A percentile compares a stretch with the other conserved stretches of the same genome.
phyloP scores from a whole-genome alignment of 2,888 invertebrate genomes.

The Leptodirus hochenwartii region DNA sequence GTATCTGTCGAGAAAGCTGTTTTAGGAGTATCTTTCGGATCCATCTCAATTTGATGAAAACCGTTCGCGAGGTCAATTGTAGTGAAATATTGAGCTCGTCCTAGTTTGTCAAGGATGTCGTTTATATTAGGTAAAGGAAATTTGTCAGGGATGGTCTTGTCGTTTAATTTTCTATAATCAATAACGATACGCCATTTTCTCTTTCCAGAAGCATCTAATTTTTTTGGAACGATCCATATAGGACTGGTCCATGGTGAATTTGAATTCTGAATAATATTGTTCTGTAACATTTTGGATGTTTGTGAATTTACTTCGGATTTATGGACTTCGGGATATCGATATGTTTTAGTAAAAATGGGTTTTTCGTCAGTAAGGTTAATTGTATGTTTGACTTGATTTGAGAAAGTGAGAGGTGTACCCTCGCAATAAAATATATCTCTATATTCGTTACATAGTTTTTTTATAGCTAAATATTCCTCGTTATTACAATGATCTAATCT shows the following conservation, averaged over 20 bases:
- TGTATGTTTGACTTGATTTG: slow-evolving; percentile 10
- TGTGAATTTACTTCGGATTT: slow-evolving; percentile 14
- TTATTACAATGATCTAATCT: too few species aligned
- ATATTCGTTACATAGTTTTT: too few species aligned
- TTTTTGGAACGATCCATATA: slow-evolving; percentile 15
- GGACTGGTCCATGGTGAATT: slow-evolving; percentile 11
- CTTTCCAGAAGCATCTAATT: slow-evolving; percentile 12
- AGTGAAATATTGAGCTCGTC: slow-evolving; percentile 17
- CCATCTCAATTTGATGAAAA: slow-evolving; percentile 19
- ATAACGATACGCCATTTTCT: slow-evolving; percentile 14
- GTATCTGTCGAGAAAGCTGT: slow-evolving; percentile 17
- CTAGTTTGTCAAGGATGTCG: slow-evolving; percentile 19
- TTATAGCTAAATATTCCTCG: too few species aligned
- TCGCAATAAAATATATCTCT: too few species aligned
- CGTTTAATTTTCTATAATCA: slow-evolving; percentile 16
- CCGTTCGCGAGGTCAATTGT: slow-evolving; percentile 18
- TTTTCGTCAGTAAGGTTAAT: slow-evolving; percentile 10
- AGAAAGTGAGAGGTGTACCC: too few species aligned
- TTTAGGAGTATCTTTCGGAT: slow-evolving; percentile 14
- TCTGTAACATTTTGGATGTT: slow-evolving; percentile 13
- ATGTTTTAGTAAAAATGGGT: slow-evolving; percentile 13
- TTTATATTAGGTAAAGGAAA: slow-evolving; percentile 18
- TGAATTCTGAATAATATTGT: slow-evolving; percentile 11
- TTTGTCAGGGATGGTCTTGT: slow-evolving; percentile 17
- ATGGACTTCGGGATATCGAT: slow-evolving; percentile 15